Conservation (phyloP, 2,888 invertebrate species). For the Megalurothrips usitatus region DNA sequence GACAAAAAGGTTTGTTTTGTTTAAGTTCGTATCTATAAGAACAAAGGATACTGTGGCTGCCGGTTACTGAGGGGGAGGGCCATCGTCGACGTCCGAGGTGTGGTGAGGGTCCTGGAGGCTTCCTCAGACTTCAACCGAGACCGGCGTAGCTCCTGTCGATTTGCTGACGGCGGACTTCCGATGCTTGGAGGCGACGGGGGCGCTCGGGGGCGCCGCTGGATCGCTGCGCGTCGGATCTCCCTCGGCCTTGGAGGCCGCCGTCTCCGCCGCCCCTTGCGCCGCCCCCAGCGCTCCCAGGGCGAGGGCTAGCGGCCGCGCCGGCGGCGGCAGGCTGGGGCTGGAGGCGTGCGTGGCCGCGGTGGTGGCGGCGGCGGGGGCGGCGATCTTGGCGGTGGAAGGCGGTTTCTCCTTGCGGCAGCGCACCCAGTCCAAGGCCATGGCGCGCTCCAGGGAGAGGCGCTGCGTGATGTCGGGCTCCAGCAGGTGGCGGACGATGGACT, state of each 20-base stretch:
- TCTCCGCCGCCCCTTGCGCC: no score
- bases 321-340: conserved; percentile 9
- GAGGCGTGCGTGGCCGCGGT: neutral
- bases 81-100: no score
- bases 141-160: neutral
- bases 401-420: conserved; percentile 40
- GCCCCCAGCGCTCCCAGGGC: neutral
- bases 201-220: neutral
- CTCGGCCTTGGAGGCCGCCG: neutral
- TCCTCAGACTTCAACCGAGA: neutral
- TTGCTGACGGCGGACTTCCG: conserved; percentile 18
- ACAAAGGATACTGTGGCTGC: no score
- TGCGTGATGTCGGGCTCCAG: conserved; percentile 79
- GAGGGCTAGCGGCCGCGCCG: neutral
- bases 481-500: conserved; percentile 72
- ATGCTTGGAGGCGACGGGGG: neutral
- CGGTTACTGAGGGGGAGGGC: no score
- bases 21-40: no score
- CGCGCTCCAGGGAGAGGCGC: conserved; percentile 68
- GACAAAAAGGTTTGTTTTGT: no score
- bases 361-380: neutral
- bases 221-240: neutral
- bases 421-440: conserved; percentile 73
- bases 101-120: neutral
- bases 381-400: conserved; percentile 1